Evolutionary conservation across 2,797 vertebrate species (phyloP).

Genomic region (Sebastes cheni): DNA sequence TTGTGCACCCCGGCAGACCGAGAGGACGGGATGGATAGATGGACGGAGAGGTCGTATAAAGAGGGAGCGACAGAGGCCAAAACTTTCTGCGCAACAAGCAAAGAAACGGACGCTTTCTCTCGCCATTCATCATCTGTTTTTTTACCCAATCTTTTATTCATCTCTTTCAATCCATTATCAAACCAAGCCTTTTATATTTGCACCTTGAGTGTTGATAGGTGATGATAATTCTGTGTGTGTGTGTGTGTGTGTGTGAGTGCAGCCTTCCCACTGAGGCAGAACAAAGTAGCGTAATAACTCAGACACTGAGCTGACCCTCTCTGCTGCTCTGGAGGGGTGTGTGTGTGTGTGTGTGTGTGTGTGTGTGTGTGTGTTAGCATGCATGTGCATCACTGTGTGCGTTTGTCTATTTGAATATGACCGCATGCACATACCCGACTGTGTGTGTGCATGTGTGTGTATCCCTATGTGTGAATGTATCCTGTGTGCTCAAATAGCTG

Average conservation of each 20-base stretch:
- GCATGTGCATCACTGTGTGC: slow-evolving; percentile 1
- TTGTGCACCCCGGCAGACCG: slow-evolving; percentile 86
- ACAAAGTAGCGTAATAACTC: slow-evolving; percentile 79
- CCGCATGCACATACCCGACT: not conserved
- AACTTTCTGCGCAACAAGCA: slow-evolving; percentile 57
- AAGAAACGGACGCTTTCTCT: slow-evolving; percentile 37
- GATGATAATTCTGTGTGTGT: slow-evolving; percentile 60
- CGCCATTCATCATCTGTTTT: slow-evolving; percentile 49
- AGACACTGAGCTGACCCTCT: slow-evolving; percentile 77
- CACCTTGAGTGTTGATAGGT: slow-evolving; percentile 74
- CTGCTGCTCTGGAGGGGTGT: slow-evolving; percentile 69
- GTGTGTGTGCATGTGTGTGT: not conserved
- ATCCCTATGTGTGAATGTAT: slow-evolving; percentile 7
- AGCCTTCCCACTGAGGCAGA: slow-evolving; percentile 73
- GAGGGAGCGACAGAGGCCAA: slow-evolving; percentile 39
- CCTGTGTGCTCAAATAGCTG: slow-evolving; percentile 59
- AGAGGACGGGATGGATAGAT: slow-evolving; percentile 35
- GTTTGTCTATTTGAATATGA: not conserved
- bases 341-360: slow-evolving; percentile 29
- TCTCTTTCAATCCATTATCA: slow-evolving; percentile 74
- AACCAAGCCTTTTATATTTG: slow-evolving; percentile 66
- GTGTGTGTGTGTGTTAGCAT: slow-evolving; percentile 11
- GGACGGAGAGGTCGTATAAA: slow-evolving; percentile 22
- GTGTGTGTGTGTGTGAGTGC: slow-evolving; percentile 31
- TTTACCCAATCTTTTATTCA: slow-evolving; percentile 57